Percentiles rank a stretch among this genome's conserved stretches.
Evolutionary conservation across 2,888 invertebrate species (phyloP).

Genomic region (Diaphora mendica): DNA sequence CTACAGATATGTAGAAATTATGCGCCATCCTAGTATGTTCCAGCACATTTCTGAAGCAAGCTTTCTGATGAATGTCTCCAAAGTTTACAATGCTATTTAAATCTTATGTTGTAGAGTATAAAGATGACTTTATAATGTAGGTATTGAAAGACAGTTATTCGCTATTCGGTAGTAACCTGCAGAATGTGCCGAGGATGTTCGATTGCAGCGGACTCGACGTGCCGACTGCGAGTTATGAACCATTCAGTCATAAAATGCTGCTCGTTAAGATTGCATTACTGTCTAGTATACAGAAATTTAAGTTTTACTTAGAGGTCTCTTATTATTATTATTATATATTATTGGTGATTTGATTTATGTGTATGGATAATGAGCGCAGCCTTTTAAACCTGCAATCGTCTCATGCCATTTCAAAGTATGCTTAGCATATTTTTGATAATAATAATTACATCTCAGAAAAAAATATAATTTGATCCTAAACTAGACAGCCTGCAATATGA

Average conservation of each 20-base stretch:
- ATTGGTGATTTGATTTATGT: too few species aligned
- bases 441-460: too few species aligned
- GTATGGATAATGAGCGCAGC: too few species aligned
- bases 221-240: slow-evolving; percentile 54
- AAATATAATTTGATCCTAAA: too few species aligned
- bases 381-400: too few species aligned
- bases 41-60: slow-evolving; percentile 49
- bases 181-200: slow-evolving; percentile 68
- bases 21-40: slow-evolving; percentile 49
- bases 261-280: slow-evolving; percentile 18
- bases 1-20: slow-evolving; percentile 46
- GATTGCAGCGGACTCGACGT: slow-evolving; percentile 64
- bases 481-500: too few species aligned
- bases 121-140: slow-evolving; percentile 10
- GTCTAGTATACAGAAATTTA: neutral
- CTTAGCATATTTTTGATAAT: too few species aligned
- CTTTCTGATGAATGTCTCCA: slow-evolving; percentile 40
- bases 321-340: too few species aligned
- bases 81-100: neutral
- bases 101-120: neutral
- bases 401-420: neutral
- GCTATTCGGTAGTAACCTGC: slow-evolving; percentile 59
- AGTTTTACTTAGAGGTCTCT: neutral
- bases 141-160: slow-evolving; percentile 43
- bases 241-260: slow-evolving; percentile 54